Base-by-base conservation (phyloP, 1,140 invertebrate species). In the Alviniconcha marisindica region DNA sequence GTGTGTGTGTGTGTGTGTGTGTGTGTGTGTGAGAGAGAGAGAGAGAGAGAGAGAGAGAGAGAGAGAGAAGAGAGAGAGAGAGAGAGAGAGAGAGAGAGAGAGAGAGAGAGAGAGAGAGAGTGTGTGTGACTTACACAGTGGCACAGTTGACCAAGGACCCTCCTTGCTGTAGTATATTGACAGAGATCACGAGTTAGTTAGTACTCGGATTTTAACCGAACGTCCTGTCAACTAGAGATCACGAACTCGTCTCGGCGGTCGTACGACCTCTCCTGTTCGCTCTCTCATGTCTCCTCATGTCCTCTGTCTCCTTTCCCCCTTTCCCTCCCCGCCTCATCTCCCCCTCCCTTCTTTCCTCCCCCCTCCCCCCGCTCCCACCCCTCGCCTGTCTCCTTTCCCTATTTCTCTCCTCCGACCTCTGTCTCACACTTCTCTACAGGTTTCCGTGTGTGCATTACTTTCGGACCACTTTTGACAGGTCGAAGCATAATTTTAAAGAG, bases 1-100 rank as follows among this genome's bases (percentile, higher is more conserved):
- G 63, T 28, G 63, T 66, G 63, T 66, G 63, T n/a, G 63, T 28
- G 24, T 66, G 63, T 66, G 63, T n/a, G 63, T 28, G 24, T 66
- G 63, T 66, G 42, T 76, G 36, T 31, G 36, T 76, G 42, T 10
- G 36, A 36, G 36, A 76, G 42, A 31, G 42, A 12, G 7, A 10
- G 18, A 40, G n/a, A 10, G 5, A 15, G 5, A 18, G n/a, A 40
- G 18, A 36, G 36, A 76, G 7, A 36, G 12, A 38, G n/a, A 40
- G 12, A 38, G 4, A n/a, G 21, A 40, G 5, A 33, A 18, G 36
- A 33, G 73, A 31, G 36, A 10, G 42, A 31, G 2, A 38, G 42
- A n/a, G 42, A 76, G 2, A 24, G 2, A 40, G 73, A 24, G 73
- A 48, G 42, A 24, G 42, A 48, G 36, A 36, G 36, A 40, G 42